Evolutionary conservation across 2,797 vertebrate genomes (phyloP).

Genomic region (Alcedo quadribrachys): DNA sequence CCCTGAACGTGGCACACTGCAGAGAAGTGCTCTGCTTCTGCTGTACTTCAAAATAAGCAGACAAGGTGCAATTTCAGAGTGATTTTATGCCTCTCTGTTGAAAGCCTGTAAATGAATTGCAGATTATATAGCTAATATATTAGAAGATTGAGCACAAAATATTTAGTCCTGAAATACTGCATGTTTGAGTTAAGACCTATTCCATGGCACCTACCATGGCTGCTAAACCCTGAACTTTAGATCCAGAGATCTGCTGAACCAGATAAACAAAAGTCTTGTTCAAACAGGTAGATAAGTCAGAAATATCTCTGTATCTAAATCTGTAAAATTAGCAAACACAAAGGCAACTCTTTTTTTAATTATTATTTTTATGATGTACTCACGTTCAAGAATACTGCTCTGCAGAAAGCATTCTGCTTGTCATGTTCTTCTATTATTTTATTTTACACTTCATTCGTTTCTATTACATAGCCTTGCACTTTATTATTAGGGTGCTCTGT

Average conservation of each 20-base stretch:
- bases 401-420: slow-evolving; percentile 64
- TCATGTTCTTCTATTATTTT: slow-evolving; percentile 74
- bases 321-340: slow-evolving; percentile 50
- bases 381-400: slow-evolving; percentile 38
- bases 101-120: not conserved
- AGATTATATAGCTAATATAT: not conserved
- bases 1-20: not conserved
- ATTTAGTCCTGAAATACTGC: not conserved
- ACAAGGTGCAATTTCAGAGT: not conserved
- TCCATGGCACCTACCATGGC: not conserved
- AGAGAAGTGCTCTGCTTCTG: not conserved
- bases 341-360: slow-evolving; percentile 37
- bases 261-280: not conserved
- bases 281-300: not conserved
- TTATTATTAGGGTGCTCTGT: slow-evolving; percentile 66
- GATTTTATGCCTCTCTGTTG: not conserved
- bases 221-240: not conserved
- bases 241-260: not conserved
- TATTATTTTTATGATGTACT: slow-evolving; percentile 34
- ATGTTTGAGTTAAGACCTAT: not conserved
- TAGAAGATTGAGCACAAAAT: not conserved
- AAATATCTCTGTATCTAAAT: not conserved
- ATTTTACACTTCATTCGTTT: slow-evolving; percentile 77
- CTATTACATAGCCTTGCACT: slow-evolving; percentile 67
- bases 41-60: not conserved